Base-by-base conservation (phyloP, 2,888 invertebrate genomes). In the Drosophila ustulata region DNA sequence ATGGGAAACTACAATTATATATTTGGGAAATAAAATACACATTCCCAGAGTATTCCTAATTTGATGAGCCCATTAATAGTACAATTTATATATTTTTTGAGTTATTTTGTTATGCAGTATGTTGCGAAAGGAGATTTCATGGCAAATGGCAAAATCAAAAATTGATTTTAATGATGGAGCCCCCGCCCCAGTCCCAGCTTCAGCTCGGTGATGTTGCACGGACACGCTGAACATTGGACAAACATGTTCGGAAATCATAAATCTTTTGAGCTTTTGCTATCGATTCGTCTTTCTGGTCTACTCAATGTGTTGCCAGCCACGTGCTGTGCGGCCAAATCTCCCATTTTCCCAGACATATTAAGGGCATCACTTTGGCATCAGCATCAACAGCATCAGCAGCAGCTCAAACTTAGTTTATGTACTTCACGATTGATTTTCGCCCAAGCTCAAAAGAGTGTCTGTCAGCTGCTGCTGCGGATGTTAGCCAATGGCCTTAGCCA, bases 211-310 rank as follows among this genome's bases (percentile, higher is more conserved):
- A 2, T n/a, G 37, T 34, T 9, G n/a, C 45, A 37, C 28, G 67
- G 55, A 67, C 69, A 80, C 68, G 63, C 52, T 7, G 45, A 39
- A 28, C 43, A 55, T 32, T 37, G 23, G 30, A 53, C 80, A 73
- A 37, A 69, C 87, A 87, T 78, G 82, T 87, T 79, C 88, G 79
- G 68, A 82, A 72, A 77, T 70, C 88, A 83, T 83, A 83, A 83
- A 83, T 83, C 88, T 85, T 70, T 66, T 9, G 32, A 50, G 25
- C 32, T 11, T 56, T 50, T 55, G 64, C 55, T 51, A 80, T 77
- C 77, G 66, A 62, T 70, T 74, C 67, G 71, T 52, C 62, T 82
- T 69, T 30, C 49, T 61, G 52, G 39, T 23, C 43, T n/a, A 70
- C 47, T 65, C 73, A 71, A 74, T 76, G 49, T 82, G 85, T 71